Conservation (phyloP, 1,140 invertebrate genomes). For the Panonychus citri region DNA sequence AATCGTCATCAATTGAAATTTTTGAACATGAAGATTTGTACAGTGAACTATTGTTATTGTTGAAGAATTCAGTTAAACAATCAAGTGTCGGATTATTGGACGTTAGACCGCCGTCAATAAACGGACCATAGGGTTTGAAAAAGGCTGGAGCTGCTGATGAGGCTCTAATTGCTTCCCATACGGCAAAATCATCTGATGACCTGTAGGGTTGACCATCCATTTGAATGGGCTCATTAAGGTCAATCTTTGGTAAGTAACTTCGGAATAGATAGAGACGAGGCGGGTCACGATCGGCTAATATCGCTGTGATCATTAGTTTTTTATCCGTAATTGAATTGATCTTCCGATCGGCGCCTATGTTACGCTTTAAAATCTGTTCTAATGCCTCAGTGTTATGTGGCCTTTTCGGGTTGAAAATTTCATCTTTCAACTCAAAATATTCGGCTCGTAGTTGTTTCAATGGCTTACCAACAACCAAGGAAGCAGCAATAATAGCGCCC, state of each 20-base stretch:
- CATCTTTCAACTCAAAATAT: constrained; percentile 77
- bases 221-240: neutral
- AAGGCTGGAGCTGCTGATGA: constrained; percentile 87
- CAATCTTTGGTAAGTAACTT: constrained; percentile 26
- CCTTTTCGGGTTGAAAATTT: constrained; percentile 51
- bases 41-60: constrained; percentile 36
- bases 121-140: constrained; percentile 55
- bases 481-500: constrained; percentile 73
- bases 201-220: neutral
- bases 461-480: constrained; percentile 26
- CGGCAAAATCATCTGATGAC: neutral
- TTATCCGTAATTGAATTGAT: constrained; percentile 49
- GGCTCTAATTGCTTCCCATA: constrained; percentile 68
- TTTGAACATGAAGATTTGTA: too few relatives aligned
- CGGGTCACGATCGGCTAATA: constrained; percentile 70
- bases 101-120: constrained; percentile 79
- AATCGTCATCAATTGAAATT: neutral
- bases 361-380: constrained; percentile 62
- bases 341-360: constrained; percentile 51
- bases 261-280: constrained; percentile 80
- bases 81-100: constrained; percentile 91
- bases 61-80: constrained; percentile 70
- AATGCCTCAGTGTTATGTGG: constrained; percentile 66
- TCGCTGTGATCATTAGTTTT: constrained; percentile 66
- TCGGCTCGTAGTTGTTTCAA: constrained; percentile 37